Evolutionary conservation across 2,797 vertebrate genomes (phyloP), one percentile per base, ranked within the genome.

Genomic region (Crocidura indochinensis): DNA sequence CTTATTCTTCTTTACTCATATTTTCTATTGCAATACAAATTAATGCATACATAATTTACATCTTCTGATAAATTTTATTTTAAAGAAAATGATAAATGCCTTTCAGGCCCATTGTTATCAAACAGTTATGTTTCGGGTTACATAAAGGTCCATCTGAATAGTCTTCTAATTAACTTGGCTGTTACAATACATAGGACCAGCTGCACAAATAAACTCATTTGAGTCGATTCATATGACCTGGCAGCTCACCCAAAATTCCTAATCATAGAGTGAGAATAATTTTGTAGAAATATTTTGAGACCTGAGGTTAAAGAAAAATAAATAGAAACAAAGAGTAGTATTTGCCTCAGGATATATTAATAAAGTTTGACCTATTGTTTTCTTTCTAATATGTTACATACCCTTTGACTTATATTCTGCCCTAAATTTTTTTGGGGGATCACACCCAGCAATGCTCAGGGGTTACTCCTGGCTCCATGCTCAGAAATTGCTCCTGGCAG

Each of bases 81-180:
- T 69, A 80, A 74, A 69, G 72, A 79, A 83, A 83, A 64, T 74
- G 60, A 64, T 77, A 86, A 56, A 27, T 8, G 10, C 29, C 44
- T 2, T 53, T 11, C 22, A 49, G 60, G 51, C 22, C 62, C 44
- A 4, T 46, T 69, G 3, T 84, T 64, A 53, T 60, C 12, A 62
- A 76, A 20, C 2, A 31, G 2, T 47, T 90, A 3, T 87, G 56
- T 10, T 67, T 12, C 47, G 75, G 24, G 27, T 51, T 62, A 6
- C 75, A 10, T 27, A 31, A 31, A 60, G 29, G 14, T 20, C 11
- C 27, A 31, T 47, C 15, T 87, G 38, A 80, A n/a, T 56, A 20
- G 9, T 75, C 38, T 80, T 9, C 44, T 75, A 49, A 85, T 89
- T 87, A 84, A 6, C 10, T 44, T 71, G 22, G 27, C 65, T 46